Evolutionary conservation across 2,888 invertebrate genomes (phyloP), one percentile per base, ranked within the genome.

Genomic region (Elegia similella): DNA sequence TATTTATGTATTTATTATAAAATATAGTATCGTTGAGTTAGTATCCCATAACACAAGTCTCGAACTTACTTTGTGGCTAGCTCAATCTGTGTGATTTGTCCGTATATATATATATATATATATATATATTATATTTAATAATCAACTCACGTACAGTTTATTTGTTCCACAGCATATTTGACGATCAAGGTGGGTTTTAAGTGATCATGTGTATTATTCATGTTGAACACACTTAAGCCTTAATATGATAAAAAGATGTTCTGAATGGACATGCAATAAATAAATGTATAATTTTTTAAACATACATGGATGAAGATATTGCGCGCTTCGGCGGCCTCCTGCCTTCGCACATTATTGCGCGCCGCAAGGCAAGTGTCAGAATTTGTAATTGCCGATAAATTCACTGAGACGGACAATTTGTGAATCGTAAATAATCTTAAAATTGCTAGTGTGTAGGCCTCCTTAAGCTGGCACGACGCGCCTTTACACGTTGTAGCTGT

Each of bases 321-420:
- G 48, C 13, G 29, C 13, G 38, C 46, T n/a, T 55, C 23, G 55
- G 6, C 42, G 53, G 48, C 34, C 8, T 17, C 23, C n/a, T 44
- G 42, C 50, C 38, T 55, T 59, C 46, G 42, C 53, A 52, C 52
- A 34, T 56, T 32, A 50, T 52, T 42, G 34, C 55, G 34, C 42
- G 46, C 58, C 60, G 54, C 57, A 55, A 59, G 60, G 57, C 58
- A 62, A 54, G 59, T 61, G 44, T 59, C 62, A 65, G 66, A 63
- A 68, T 68, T 65, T 62, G 62, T 72, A 67, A 63, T 68, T 65
- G 66, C 60, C 65, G 65, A 69, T 71, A 68, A 70, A 72, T 72
- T 62, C 59, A 54, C 61, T 61, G 55, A 60, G 59, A 62, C 64
- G 59, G 62, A 61, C 64, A 70, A 70, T 72, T 67, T 65, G 62